These are phyloP conservation scores for Bombyx mori DNA, from an alignment of 1,140 invertebrate genomes.

Conservation along the genomic window DNA sequence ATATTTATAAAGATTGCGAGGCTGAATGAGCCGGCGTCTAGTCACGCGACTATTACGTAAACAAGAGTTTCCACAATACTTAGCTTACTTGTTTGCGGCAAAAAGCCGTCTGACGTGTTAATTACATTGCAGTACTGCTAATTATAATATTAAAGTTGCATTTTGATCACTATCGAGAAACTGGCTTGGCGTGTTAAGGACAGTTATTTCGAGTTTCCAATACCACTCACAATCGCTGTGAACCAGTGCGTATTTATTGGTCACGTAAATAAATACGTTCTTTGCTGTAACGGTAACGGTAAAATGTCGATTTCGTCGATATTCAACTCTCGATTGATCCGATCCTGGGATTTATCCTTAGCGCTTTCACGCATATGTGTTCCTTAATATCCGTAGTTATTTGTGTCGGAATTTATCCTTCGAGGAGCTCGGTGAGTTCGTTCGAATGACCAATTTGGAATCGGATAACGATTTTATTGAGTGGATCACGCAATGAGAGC, in stretches of 20 bases:
- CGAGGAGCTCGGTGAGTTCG: conserved; percentile 17
- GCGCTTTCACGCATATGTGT: conserved; percentile 3
- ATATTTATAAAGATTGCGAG: conserved; percentile 17
- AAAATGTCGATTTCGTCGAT: neutral
- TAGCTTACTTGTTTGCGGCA: conserved; percentile 41
- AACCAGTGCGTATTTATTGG: neutral
- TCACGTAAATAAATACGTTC: conserved; percentile 1
- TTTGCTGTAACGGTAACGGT: neutral
- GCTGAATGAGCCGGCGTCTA: conserved; percentile 47
- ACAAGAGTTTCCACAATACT: conserved; percentile 41
- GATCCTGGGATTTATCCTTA: neutral
- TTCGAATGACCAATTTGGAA: conserved; percentile 40
- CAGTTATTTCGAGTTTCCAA: conserved; percentile 14
- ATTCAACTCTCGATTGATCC: neutral
- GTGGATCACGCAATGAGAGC: conserved; percentile 52
- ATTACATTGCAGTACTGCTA: conserved; percentile 50
- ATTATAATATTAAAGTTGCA: conserved; percentile 35
- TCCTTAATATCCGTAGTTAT: conserved; percentile 8
- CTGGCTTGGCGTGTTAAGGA: conserved; percentile 15
- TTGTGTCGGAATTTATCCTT: conserved; percentile 12
- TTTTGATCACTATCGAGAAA: conserved; percentile 29
- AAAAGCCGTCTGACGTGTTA: conserved; percentile 47
- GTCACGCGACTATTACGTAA: conserved; percentile 63
- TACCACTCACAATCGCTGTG: conserved; percentile 11
- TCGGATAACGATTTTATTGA: conserved; percentile 56